Evolutionary conservation across 2,797 vertebrate species (phyloP), one percentile per base, ranked within the genome.

Genomic region (Melanotaenia boesemani): DNA sequence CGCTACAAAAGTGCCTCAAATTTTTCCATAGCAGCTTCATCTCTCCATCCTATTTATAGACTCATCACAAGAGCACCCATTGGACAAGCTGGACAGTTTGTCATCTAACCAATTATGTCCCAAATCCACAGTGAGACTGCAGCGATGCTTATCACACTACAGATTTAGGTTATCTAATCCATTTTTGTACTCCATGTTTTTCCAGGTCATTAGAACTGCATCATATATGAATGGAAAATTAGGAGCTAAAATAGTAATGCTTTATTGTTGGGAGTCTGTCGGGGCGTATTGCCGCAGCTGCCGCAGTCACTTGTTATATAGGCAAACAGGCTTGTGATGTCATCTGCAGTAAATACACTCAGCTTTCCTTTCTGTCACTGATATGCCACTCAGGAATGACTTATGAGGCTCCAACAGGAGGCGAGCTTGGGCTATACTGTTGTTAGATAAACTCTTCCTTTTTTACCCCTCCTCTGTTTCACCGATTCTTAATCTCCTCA

Each of bases 321-420:
- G 88, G 84, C 75, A 78, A 87, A 83, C 46, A 69, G 59, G 82
- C 54, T 75, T 32, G 74, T 92, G 92, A 91, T 92, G 94, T 93
- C 93, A 93, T 86, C 65, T 30, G 80, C 90, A 90, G 91, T 88
- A 93, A 93, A 93, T 93, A 84, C 86, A 87, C 82, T 77, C 66
- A 2, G 74, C 68, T 84, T 37, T 79, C 71, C 70, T 76, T 63
- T 64, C 77, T 88, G 89, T 86, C 80, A 77, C 77, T 72, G 86
- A 88, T 77, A 67, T 73, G 70, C 84, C 63, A 76, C 77, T 70
- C 24, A 2, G 77, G 24, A 63, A 71, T 77, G 83, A 91, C 80
- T 85, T 86, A 83, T 15, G 67, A 74, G 75, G 59, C 75, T 78
- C 60, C 57, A 36, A 30, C 63, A 77, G 76, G 65, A 89, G 67